Evolutionary conservation across 2,888 invertebrate species (phyloP).

Genomic region (Allacma fusca): DNA sequence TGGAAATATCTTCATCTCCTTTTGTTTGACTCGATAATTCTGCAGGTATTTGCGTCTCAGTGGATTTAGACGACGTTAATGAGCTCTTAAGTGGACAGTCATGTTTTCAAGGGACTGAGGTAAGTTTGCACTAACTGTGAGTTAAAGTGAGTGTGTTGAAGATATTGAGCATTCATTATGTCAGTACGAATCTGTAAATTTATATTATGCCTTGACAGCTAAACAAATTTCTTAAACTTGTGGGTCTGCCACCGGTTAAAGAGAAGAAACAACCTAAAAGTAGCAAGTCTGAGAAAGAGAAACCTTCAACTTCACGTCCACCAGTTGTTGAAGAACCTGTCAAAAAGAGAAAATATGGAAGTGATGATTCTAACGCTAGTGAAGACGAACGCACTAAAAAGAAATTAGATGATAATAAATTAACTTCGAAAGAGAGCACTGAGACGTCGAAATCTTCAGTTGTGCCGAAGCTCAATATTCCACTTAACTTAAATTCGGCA

Average conservation of each 20-base stretch:
- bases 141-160: too few relatives aligned
- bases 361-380: not conserved
- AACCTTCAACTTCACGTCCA: not conserved
- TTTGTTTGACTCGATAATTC: too few relatives aligned
- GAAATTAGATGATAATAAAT: too few relatives aligned
- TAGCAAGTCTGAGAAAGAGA: not conserved
- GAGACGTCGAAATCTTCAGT: too few relatives aligned
- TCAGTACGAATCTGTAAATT: too few relatives aligned
- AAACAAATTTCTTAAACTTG: constrained; percentile 10
- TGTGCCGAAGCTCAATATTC: too few relatives aligned
- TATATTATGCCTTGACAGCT: not conserved
- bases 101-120: constrained; percentile 26
- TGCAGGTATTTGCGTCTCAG: constrained; percentile 10
- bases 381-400: not conserved
- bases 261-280: not conserved
- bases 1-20: too few relatives aligned
- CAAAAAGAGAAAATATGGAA: not conserved
- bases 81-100: constrained; percentile 22
- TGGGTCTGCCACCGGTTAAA: not conserved
- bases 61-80: constrained; percentile 35
- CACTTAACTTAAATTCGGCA: too few relatives aligned
- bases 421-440: too few relatives aligned
- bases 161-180: too few relatives aligned
- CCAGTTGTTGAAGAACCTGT: not conserved
- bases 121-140: not conserved